Percentiles rank a stretch among this genome's conserved stretches.
phyloP scores from a whole-genome alignment of 2,113 vertebrate species.

The Tragelaphus strepsiceros region DNA sequence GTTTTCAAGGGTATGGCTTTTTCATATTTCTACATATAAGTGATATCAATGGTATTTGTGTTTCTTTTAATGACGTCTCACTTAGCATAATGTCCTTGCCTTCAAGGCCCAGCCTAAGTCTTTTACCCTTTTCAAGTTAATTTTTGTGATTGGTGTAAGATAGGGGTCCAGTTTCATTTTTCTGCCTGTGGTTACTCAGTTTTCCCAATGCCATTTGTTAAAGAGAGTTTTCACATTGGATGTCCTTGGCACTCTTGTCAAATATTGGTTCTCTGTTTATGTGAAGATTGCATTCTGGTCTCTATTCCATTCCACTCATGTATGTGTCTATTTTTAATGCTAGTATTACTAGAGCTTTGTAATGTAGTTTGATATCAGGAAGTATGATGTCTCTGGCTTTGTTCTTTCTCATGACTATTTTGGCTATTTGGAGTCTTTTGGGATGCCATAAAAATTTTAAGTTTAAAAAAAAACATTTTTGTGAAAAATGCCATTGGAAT shows the following conservation, averaged over 20 bases:
- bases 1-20: background rate
- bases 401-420: background rate
- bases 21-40: background rate
- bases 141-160: background rate
- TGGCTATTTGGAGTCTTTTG: background rate
- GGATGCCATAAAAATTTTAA: background rate
- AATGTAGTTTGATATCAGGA: background rate
- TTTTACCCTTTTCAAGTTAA: background rate
- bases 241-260: background rate
- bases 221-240: background rate
- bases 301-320: background rate
- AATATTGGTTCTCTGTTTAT: background rate
- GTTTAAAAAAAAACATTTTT: background rate
- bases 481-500: background rate
- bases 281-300: background rate
- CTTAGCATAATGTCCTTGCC: background rate
- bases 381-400: background rate
- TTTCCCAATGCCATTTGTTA: background rate
- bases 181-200: background rate
- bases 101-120: background rate
- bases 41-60: background rate
- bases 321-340: background rate
- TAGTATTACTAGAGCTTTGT: background rate
- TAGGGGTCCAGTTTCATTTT: background rate
- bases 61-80: background rate